Evolutionary conservation across 1,140 invertebrate species (phyloP).

Genomic region (Uloborus diversus): DNA sequence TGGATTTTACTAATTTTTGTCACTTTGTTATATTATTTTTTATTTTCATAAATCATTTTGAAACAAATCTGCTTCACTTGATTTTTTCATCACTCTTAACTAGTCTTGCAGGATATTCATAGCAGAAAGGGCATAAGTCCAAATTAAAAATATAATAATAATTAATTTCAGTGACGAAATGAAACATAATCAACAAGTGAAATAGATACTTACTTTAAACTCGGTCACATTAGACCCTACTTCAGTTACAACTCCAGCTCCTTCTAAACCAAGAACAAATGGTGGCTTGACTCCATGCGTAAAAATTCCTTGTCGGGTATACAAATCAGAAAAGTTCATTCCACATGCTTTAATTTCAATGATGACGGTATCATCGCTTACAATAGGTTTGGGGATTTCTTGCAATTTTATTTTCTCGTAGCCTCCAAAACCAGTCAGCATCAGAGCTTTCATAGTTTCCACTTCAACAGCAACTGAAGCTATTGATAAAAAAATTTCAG

Average conservation of each 20-base stretch:
- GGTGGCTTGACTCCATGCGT: constrained; percentile 63
- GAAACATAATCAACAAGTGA: not conserved
- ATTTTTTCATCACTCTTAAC: no score
- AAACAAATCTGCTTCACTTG: no score
- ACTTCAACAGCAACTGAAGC: constrained; percentile 61
- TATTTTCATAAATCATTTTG: no score
- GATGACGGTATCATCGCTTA: constrained; percentile 65
- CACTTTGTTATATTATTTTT: no score
- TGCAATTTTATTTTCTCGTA: constrained; percentile 58
- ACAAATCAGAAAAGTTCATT: constrained; percentile 70
- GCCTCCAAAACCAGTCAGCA: constrained; percentile 60
- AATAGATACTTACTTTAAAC: constrained; percentile 61
- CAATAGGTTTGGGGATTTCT: not conserved
- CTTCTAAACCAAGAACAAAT: constrained; percentile 68
- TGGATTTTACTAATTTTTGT: no score
- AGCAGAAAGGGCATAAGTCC: no score
- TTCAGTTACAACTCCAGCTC: constrained; percentile 64
- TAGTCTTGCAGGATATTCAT: no score
- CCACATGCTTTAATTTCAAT: constrained; percentile 70
- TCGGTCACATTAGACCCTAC: constrained; percentile 61
- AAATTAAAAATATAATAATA: no score
- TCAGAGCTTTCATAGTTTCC: constrained; percentile 58
- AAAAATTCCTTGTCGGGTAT: constrained; percentile 66
- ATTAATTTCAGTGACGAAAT: not conserved
- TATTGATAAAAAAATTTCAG: not conserved